Evolutionary conservation across 2,888 invertebrate species (phyloP).

Genomic region (Oscheius sp.): DNA sequence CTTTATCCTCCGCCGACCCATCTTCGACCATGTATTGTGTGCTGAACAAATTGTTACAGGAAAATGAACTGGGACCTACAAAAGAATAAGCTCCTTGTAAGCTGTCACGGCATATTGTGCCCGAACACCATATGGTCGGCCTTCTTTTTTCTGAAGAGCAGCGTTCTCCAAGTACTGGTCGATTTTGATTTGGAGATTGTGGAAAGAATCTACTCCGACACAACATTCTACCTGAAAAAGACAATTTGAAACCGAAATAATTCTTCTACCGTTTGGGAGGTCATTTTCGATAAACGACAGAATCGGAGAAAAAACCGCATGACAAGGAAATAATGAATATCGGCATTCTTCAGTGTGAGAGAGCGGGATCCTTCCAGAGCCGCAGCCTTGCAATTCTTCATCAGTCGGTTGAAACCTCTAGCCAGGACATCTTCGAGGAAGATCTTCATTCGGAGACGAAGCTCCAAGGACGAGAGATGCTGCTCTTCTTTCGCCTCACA

Average conservation of each 20-base stretch:
- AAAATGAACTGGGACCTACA: constrained; percentile 76
- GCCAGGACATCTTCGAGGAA: constrained; percentile 93
- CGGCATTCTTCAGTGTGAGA: constrained; percentile 48
- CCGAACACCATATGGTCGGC: constrained; percentile 66
- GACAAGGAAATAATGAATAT: constrained; percentile 60
- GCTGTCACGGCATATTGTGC: constrained; percentile 86
- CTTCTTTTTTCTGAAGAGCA: constrained; percentile 78
- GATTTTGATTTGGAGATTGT: constrained; percentile 93
- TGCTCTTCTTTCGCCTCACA: constrained; percentile 79
- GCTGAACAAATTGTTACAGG: constrained; percentile 21
- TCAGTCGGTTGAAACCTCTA: constrained; percentile 90
- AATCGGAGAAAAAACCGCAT: constrained; percentile 58
- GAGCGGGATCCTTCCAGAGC: constrained; percentile 37
- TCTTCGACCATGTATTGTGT: constrained; percentile 41
- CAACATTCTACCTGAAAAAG: constrained; percentile 76
- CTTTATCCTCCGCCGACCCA: constrained; percentile 43
- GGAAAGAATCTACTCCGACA: constrained; percentile 89
- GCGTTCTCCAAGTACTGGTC: constrained; percentile 55
- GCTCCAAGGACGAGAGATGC: constrained; percentile 87
- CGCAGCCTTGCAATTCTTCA: constrained; percentile 84
- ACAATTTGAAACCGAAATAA: not conserved
- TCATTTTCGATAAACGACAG: constrained; percentile 48
- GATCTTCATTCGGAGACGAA: constrained; percentile 89
- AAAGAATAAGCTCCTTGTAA: constrained; percentile 86
- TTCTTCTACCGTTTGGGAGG: constrained; percentile 40